Conservation (phyloP, 92 coral and sea anemone genomes). For the Phymanthus crucifer region DNA sequence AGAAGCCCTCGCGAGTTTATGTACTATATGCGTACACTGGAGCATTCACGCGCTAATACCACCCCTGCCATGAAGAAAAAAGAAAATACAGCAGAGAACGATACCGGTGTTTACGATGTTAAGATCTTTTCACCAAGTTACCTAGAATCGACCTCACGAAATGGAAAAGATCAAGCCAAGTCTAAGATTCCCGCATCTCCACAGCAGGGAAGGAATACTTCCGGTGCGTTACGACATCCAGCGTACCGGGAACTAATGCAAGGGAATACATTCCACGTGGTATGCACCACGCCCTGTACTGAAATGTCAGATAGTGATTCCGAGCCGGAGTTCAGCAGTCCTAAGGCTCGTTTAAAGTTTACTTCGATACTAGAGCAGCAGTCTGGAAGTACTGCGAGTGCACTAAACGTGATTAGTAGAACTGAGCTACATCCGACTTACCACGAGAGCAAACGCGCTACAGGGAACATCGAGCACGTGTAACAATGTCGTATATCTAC, state of each 20-base stretch:
- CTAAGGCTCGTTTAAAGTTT: constrained; percentile 42
- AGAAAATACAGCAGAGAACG: constrained; percentile 10
- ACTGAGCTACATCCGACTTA: constrained; percentile 41
- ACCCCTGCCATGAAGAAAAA: constrained; percentile 6
- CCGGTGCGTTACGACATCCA: constrained; percentile 49
- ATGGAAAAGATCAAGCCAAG: constrained; percentile 11
- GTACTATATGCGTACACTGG: constrained; percentile 45
- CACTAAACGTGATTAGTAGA: constrained; percentile 21
- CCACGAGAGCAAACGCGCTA: constrained; percentile 38
- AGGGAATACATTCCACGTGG: constrained; percentile 51
- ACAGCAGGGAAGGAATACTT: constrained; percentile 29
- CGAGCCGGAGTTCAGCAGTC: constrained; percentile 41
- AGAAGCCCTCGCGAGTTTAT: constrained; percentile 53
- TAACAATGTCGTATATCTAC: not conserved
- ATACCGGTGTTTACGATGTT: constrained; percentile 30
- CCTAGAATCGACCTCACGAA: constrained; percentile 17
- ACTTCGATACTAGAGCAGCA: constrained; percentile 44
- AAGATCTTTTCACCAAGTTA: constrained; percentile 33
- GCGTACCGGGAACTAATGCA: constrained; percentile 51
- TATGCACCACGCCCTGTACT: constrained; percentile 53
- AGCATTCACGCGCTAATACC: constrained; percentile 24
- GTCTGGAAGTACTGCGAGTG: constrained; percentile 36
- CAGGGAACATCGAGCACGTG: not conserved
- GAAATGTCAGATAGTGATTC: constrained; percentile 45
- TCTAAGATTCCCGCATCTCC: not conserved